Percentiles rank a stretch among this genome's conserved stretches.
Conservation (phyloP, 2,113 vertebrate genomes). For the Vulpes vulpes region DNA sequence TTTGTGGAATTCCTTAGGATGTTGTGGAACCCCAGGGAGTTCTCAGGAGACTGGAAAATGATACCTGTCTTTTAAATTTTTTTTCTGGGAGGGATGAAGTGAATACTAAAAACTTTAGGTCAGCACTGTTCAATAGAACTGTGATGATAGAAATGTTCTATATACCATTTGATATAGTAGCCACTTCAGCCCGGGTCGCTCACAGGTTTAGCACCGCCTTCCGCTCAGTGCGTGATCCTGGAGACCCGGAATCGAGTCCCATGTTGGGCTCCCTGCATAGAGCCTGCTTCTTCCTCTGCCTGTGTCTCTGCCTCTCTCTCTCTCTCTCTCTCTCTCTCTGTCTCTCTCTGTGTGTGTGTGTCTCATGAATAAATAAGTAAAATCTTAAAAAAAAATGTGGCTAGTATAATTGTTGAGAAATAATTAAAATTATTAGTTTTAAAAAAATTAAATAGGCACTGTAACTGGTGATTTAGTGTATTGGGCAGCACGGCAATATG, state of each 20-base stretch:
- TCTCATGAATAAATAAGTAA: too few relatives aligned
- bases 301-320: too few relatives aligned
- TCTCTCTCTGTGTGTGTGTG: too few relatives aligned
- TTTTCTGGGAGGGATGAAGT: neutral
- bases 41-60: slow-evolving; percentile 2
- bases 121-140: neutral
- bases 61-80: neutral
- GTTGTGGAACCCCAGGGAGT: neutral
- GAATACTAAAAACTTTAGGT: neutral
- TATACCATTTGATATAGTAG: neutral
- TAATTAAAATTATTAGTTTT: slow-evolving; percentile 38
- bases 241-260: neutral
- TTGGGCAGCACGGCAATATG: neutral
- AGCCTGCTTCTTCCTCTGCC: too few relatives aligned
- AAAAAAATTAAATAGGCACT: neutral
- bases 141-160: neutral
- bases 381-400: neutral
- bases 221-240: too few relatives aligned
- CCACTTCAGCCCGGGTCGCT: neutral
- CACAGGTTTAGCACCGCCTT: too few relatives aligned
- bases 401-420: slow-evolving; percentile 11
- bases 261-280: too few relatives aligned
- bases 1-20: neutral
- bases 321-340: too few relatives aligned
- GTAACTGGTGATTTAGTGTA: neutral